Conservation (phyloP, 2,888 invertebrate species). For the Smittia sp. region DNA sequence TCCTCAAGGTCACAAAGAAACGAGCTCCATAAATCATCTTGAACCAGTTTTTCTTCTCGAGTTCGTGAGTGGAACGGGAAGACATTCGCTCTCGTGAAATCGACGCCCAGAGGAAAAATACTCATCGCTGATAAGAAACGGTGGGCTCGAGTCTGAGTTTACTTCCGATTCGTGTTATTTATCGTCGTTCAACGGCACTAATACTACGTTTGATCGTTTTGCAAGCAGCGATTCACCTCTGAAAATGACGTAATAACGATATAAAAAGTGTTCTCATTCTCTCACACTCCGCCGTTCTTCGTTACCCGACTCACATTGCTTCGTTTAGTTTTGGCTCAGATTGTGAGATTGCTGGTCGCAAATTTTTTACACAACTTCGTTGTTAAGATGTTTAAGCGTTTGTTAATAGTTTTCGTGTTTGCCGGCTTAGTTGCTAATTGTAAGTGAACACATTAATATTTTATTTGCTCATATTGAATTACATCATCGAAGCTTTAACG, state of each 20-base stretch:
- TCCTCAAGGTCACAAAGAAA: too few species aligned
- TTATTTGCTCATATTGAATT: too few species aligned
- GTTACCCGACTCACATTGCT: background rate
- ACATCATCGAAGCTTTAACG: background rate
- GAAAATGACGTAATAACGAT: conserved; percentile 9
- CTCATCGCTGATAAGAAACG: too few species aligned
- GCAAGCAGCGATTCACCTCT: conserved; percentile 5
- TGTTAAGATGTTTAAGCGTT: background rate
- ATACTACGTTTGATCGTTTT: background rate
- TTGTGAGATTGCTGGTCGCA: background rate
- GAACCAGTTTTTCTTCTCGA: too few species aligned
- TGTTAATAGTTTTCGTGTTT: background rate
- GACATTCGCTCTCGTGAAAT: too few species aligned
- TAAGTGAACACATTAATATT: too few species aligned
- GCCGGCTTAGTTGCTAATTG: background rate
- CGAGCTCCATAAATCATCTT: too few species aligned
- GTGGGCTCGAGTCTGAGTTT: too few species aligned
- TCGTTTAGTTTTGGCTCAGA: conserved; percentile 11
- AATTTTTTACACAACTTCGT: background rate
- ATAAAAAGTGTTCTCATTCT: background rate
- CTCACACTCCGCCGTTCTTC: background rate
- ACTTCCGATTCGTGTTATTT: too few species aligned
- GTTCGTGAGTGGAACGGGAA: too few species aligned
- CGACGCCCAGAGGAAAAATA: too few species aligned
- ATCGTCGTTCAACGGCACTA: background rate